phyloP scores from a whole-genome alignment of 1,140 invertebrate species.

The Drosophila murphyi region DNA sequence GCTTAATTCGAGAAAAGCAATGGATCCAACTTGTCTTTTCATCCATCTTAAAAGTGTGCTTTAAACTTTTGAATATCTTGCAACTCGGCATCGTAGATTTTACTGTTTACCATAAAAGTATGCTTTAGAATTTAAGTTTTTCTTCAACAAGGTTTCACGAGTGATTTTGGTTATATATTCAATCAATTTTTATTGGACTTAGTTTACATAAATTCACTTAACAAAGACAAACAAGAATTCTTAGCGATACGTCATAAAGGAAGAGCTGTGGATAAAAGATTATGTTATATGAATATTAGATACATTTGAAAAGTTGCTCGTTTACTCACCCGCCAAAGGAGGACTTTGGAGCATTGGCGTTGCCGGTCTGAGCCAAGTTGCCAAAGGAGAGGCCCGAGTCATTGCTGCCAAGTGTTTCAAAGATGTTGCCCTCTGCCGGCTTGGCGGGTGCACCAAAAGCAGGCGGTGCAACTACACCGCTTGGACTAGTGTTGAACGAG shows the following conservation, averaged over 20 bases:
- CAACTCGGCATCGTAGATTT: too few species aligned
- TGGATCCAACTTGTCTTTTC: background rate
- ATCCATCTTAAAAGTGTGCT: background rate
- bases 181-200: conserved; percentile 30
- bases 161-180: background rate
- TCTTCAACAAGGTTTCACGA: background rate
- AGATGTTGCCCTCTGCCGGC: conserved; percentile 85
- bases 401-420: conserved; percentile 86
- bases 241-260: conserved; percentile 49
- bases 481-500: conserved; percentile 47
- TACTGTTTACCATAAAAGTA: too few species aligned
- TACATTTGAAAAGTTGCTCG: background rate
- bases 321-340: conserved; percentile 85
- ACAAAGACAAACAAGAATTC: conserved; percentile 9
- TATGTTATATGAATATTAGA: too few species aligned
- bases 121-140: too few species aligned
- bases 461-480: conserved; percentile 41
- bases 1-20: background rate
- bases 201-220: conserved; percentile 15
- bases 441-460: conserved; percentile 67
- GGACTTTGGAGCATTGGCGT: conserved; percentile 70
- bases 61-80: too few species aligned
- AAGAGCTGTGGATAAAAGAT: conserved; percentile 30
- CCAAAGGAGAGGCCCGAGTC: conserved; percentile 86
- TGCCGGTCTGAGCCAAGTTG: conserved; percentile 86